Base-by-base conservation (phyloP, 2,888 invertebrate genomes). In the Orgyia antiqua region DNA sequence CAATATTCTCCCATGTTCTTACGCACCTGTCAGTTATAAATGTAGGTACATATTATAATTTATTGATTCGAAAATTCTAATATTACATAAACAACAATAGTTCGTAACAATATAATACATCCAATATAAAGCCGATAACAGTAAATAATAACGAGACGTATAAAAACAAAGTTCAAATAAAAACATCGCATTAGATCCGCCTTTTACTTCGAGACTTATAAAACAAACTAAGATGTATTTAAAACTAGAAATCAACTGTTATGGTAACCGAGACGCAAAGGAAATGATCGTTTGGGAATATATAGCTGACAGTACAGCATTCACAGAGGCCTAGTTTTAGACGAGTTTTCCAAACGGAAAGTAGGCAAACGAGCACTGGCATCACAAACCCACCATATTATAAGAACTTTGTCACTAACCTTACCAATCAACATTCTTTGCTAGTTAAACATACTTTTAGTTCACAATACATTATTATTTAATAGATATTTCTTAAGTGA, bases 261-360 rank as follows among this genome's bases (percentile, higher is more conserved):
- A 45, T 34, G 39, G 34, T 34, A 27, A 35, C 31, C 13, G 35
- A 41, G 25, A 38, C 25, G 24, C 36, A 27, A 30, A 40, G 45
- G 34, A 68, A 58, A 49, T 31, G 29, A 36, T 38, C 51, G 58
- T 61, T 58, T 76, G 74, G 78, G 78, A 76, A 70, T 69, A 66
- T 59, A 54, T 65, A 64, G 67, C 58, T 47, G 48, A 62, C 48
- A 39, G 51, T 58, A 57, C 70, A 58, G 62, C 68, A 65, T 72
- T 68, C 56, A 52, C 46, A 58, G 55, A 58, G 64, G 55, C 76
- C 80, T 77, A 76, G 75, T 68, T 82, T 58, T 55, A 68, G 70
- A 82, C 80, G 59, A 75, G 82, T 80, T 82, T 77, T 74, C 78
- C 75, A 70, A 70, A 68, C 72, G 66, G 82, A 84, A 84, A 83